phyloP scores from a whole-genome alignment of 2,113 vertebrate species.

The Osmerus eperlanus region DNA sequence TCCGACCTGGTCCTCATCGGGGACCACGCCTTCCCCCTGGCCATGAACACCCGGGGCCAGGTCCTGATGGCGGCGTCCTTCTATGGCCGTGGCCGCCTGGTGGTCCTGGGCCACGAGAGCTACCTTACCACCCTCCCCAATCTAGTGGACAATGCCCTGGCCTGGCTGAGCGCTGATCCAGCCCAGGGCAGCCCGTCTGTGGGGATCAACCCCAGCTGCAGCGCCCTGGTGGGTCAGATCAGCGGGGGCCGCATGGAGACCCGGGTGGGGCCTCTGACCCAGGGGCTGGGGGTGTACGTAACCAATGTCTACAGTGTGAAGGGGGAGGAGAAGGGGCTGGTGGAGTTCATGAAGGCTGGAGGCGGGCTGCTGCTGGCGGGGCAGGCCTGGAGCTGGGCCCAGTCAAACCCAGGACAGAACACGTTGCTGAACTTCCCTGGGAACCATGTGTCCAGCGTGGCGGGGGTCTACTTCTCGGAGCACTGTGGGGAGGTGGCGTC shows the following conservation, averaged over 20 bases:
- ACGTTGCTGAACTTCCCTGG: conserved; percentile 76
- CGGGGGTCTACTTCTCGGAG: conserved; percentile 84
- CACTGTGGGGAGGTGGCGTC: conserved; percentile 57
- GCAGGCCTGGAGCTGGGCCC: conserved; percentile 82
- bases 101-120: conserved; percentile 79
- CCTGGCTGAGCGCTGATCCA: conserved; percentile 77
- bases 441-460: conserved; percentile 81
- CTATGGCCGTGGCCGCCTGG: conserved; percentile 77
- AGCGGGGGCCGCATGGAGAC: conserved; percentile 25
- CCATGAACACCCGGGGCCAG: conserved; percentile 66
- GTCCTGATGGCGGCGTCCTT: conserved; percentile 72
- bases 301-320: conserved; percentile 71
- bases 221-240: conserved; percentile 65
- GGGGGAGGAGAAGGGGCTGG: conserved; percentile 54
- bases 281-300: conserved; percentile 70
- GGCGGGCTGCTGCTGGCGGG: conserved; percentile 84
- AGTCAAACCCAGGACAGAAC: conserved; percentile 65
- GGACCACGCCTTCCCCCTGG: conserved; percentile 69
- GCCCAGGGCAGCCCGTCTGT: conserved; percentile 49
- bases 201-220: conserved; percentile 65
- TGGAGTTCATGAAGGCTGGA: conserved; percentile 75
- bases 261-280: conserved; percentile 23
- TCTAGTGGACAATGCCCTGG: conserved; percentile 78
- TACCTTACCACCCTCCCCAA: conserved; percentile 70
- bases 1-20: conserved; percentile 67